Percentiles rank a stretch among this genome's conserved stretches.
Conservation (phyloP, 2,888 invertebrate species). For the Beris morrisii region DNA sequence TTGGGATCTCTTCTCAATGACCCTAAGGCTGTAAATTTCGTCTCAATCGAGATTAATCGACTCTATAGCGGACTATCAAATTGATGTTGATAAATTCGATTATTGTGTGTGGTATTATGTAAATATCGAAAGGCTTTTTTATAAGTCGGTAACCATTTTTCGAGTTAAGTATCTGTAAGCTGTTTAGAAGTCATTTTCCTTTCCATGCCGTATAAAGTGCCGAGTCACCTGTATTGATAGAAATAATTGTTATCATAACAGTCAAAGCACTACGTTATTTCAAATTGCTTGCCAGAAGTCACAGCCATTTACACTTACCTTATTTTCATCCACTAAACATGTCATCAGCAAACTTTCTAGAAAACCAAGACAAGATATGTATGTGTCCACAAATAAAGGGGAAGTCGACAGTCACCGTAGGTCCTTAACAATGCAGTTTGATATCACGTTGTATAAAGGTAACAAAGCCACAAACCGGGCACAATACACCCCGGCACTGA, state of each 20-base stretch:
- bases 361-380: conserved; percentile 29
- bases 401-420: conserved; percentile 10
- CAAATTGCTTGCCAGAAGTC: too few relatives aligned
- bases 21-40: not conserved
- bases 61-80: conserved; percentile 3
- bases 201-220: too few relatives aligned
- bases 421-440: conserved; percentile 10
- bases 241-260: too few relatives aligned
- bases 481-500: not conserved
- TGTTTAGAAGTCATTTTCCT: too few relatives aligned
- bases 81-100: conserved; percentile 14
- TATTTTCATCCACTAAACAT: conserved; percentile 31
- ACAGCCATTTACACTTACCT: too few relatives aligned
- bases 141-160: too few relatives aligned
- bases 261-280: too few relatives aligned
- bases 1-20: conserved; percentile 12
- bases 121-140: too few relatives aligned
- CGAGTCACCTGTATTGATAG: too few relatives aligned
- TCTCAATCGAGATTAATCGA: conserved; percentile 11
- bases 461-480: conserved; percentile 17
- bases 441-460: conserved; percentile 11
- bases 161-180: too few relatives aligned
- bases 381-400: conserved; percentile 20
- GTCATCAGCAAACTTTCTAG: conserved; percentile 33
- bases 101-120: too few relatives aligned